Evolutionary conservation across 2,113 vertebrate genomes (phyloP), one percentile per base, ranked within the genome.

Genomic region (Suncus etruscus): DNA sequence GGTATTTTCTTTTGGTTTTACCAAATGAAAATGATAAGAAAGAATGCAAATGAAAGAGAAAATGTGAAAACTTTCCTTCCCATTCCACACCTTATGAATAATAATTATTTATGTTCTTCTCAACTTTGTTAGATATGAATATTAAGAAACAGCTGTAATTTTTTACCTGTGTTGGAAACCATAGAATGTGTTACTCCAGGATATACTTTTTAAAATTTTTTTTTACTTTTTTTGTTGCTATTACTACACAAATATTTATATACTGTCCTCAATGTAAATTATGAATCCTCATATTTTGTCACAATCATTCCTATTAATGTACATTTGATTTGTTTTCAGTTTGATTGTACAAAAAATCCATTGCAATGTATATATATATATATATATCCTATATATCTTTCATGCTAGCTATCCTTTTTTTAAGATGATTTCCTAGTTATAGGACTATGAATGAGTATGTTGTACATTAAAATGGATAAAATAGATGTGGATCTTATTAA

Each of bases 201-300:
- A 24, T 6, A 61, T 80, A 58, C 4, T 82, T 82, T 85, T 24
- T 45, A 12, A 66, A 20, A 32, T 88, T 78, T 69, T 20, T 11
- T 61, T 66, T 48, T 83, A 58, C 50, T 81, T 72, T 12, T 31
- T 47, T 24, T 32, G 47, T 65, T 65, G 78, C 68, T 22, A 3
- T 50, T 39, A 39, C 3, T 47, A 91, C 14, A 81, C 27, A 93
- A 87, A 79, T 22, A 84, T 50, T 3, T 88, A 18, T 72, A 39
- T 75, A 90, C 73, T 79, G 18, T 84, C 92, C 15, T 80, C 86
- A 69, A 68, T 51, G 27, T 3, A 90, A 90, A 92, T 91, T 80
- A 76, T 48, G 22, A 58, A 68, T 58, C 3, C 75, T 75, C 65
- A 51, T 79, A 24, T 77, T 90, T 77, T n/a, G 68, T 90, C 87